These are phyloP conservation scores for Epinephelus lanceolatus DNA, from an alignment of 2,113 vertebrate species.

Conservation along the genomic window DNA sequence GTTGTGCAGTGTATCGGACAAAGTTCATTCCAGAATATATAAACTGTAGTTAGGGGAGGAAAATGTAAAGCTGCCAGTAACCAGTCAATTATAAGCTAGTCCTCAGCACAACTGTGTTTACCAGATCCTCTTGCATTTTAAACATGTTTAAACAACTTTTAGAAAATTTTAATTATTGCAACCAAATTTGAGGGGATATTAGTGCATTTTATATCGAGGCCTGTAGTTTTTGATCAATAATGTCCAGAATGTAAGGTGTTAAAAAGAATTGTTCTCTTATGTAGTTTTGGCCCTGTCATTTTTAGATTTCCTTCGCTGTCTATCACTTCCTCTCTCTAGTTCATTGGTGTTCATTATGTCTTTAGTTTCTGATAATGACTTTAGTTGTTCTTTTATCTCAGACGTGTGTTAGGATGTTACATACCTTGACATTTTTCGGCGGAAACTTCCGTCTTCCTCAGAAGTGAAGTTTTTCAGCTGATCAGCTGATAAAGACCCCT, in stretches of 20 bases:
- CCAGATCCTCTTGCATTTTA: background rate
- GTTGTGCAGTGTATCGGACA: background rate
- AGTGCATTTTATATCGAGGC: background rate
- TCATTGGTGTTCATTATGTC: too few species aligned
- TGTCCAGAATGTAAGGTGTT: background rate
- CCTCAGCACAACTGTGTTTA: background rate
- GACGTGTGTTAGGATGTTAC: too few species aligned
- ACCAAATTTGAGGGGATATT: background rate
- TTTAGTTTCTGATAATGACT: too few species aligned
- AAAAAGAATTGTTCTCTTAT: background rate
- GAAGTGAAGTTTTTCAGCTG: too few species aligned
- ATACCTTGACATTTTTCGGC: too few species aligned
- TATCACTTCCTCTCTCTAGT: background rate
- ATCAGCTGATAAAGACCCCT: too few species aligned
- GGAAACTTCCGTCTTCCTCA: too few species aligned
- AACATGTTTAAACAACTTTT: background rate
- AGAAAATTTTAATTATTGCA: background rate
- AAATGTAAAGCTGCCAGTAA: background rate
- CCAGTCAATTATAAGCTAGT: background rate
- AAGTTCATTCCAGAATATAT: background rate
- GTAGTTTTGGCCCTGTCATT: background rate
- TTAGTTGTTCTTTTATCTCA: too few species aligned
- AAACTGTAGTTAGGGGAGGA: background rate
- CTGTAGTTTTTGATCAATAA: background rate
- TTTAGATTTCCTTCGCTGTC: background rate